Percentiles rank a stretch among this genome's conserved stretches.
phyloP scores from a whole-genome alignment of 2,113 vertebrate genomes.

The Labeo catla region DNA sequence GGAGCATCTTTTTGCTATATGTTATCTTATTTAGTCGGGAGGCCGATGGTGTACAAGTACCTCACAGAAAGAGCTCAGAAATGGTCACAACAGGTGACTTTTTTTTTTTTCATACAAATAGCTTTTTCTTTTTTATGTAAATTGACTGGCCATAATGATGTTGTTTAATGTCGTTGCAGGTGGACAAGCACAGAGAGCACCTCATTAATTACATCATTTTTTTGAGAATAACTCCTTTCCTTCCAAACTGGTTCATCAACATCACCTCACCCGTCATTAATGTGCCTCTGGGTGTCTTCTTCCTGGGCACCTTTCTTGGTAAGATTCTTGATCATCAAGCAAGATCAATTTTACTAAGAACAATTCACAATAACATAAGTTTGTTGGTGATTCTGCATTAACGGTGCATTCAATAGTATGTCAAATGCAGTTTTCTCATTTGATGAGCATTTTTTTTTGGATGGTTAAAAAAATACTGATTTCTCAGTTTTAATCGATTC shows the following conservation, averaged over 20 bases:
- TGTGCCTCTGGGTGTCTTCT: constrained; percentile 95
- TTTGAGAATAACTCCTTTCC: constrained; percentile 97
- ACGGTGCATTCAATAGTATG: not conserved
- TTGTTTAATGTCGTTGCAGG: constrained; percentile 74
- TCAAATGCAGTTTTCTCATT: not conserved
- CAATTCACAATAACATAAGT: not conserved
- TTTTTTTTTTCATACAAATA: not conserved
- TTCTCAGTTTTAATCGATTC: no score
- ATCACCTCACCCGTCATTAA: constrained; percentile 98
- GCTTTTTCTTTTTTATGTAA: not conserved
- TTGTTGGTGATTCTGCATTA: not conserved
- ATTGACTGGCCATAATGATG: not conserved
- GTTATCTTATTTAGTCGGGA: constrained; percentile 95
- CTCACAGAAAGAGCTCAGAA: constrained; percentile 93
- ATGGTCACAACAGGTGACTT: constrained; percentile 94
- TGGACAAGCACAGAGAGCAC: constrained; percentile 94
- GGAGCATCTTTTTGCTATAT: constrained; percentile 97
- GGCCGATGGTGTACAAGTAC: constrained; percentile 95
- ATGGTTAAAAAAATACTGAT: no score
- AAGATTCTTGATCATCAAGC: constrained; percentile 63
- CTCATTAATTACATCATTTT: constrained; percentile 99
- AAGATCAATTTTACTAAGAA: not conserved
- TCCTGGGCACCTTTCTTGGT: constrained; percentile 97
- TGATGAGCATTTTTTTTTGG: not conserved
- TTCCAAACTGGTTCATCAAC: constrained; percentile 99